phyloP scores from a whole-genome alignment of 2,113 vertebrate genomes.

The Myotis davidii region DNA sequence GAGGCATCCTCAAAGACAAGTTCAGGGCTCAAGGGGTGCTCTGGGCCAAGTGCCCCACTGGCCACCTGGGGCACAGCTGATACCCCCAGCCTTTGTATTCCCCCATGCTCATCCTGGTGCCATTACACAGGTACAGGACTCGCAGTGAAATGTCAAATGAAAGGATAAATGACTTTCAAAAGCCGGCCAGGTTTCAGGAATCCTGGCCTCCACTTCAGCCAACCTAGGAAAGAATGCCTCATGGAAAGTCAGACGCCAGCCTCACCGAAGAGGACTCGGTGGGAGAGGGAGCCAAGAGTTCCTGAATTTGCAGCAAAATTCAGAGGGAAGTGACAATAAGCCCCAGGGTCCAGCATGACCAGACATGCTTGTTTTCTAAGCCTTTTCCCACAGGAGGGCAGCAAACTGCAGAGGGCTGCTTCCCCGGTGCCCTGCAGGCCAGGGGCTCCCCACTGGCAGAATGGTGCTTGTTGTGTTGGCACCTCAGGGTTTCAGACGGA shows the following conservation, averaged over 20 bases:
- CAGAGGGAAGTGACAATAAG: background rate
- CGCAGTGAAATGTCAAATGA: too few species aligned
- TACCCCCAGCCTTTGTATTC: rapidly evolving
- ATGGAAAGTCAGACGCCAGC: rapidly evolving
- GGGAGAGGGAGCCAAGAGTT: background rate
- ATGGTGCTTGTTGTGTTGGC: background rate
- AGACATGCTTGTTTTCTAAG: background rate
- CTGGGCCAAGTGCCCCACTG: background rate
- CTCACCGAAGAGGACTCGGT: background rate
- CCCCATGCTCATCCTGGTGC: background rate
- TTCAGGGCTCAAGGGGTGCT: background rate
- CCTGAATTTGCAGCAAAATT: background rate
- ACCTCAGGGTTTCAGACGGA: background rate
- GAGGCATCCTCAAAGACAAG: background rate
- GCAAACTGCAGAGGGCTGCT: rapidly evolving
- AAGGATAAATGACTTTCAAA: background rate
- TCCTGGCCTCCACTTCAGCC: background rate
- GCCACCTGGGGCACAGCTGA: rapidly evolving
- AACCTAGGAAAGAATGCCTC: background rate
- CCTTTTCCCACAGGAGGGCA: background rate
- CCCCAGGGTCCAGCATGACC: background rate
- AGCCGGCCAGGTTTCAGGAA: background rate
- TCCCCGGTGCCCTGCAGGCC: rapidly evolving
- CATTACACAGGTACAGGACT: background rate
- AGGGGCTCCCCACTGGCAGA: rapidly evolving